Evolutionary conservation across 1,140 invertebrate species (phyloP), one percentile per base, ranked within the genome.

Genomic region (Physella acuta): DNA sequence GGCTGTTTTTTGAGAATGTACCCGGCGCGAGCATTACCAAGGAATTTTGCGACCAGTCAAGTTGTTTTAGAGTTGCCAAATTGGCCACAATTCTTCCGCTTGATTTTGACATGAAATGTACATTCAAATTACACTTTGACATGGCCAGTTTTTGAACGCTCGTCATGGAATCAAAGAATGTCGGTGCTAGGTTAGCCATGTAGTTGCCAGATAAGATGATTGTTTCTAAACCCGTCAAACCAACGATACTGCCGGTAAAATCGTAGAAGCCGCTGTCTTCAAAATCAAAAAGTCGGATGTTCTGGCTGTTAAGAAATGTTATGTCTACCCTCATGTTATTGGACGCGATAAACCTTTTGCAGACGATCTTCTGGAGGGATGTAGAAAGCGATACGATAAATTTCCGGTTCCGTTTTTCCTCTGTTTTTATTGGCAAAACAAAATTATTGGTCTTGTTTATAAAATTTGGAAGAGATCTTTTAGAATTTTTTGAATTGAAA

Each of bases 181-280:
- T 24, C 20, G 30, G 28, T 24, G 58, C 5, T 33, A 60, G 34
- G 34, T 2, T 60, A 5, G 34, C 30, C 26, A 60, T 26, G 34
- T 60, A n/a, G n/a, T 34, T 60, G 1, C 58, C 33, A 37, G 58
- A 60, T 24, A 60, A 36, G 37, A 36, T 24, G 37, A 60, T 8
- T 36, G 34, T 36, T 37, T 37, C 20, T 36, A 60, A 37, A 14
- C 2, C 30, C 17, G 30, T 4, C n/a, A 60, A 37, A 2, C 58
- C 58, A 36, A 34, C 37, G 31, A 60, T 36, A 36, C 24, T 34
- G 5, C 58, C 58, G 1, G 3, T 3, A 60, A 60, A 60, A 36
- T 60, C 58, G 37, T 37, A 3, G 20, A 60, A 20, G 8, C 26
- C 26, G n/a, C 34, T 8, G 31, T 8, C 3, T 33, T n/a, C 37